phyloP scores from a whole-genome alignment of 2,113 vertebrate genomes.

The Fukomys damarensis region DNA sequence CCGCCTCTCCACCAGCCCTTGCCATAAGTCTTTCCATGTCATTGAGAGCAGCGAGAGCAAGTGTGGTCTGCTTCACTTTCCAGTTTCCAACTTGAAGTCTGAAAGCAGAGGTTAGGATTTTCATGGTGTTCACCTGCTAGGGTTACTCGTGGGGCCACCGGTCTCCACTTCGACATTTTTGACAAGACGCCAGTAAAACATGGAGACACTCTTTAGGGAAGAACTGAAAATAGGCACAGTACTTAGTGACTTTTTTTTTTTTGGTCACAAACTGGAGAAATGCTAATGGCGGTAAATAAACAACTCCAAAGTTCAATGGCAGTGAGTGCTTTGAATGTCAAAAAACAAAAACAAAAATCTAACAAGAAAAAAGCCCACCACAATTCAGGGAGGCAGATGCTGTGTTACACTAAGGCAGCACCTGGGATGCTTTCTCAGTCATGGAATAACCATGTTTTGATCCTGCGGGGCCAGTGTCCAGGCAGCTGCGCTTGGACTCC shows the following conservation, averaged over 20 bases:
- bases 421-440: background rate
- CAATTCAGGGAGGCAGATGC: background rate
- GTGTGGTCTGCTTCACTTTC: background rate
- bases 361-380: background rate
- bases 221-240: background rate
- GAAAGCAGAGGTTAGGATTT: background rate
- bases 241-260: background rate
- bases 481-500: background rate
- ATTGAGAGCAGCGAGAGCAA: background rate
- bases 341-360: background rate
- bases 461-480: no score
- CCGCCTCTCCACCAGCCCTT: background rate
- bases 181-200: conserved; percentile 19
- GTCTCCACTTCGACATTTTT: background rate
- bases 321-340: background rate
- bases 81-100: background rate
- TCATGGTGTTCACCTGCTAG: background rate
- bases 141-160: background rate
- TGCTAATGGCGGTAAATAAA: conserved; percentile 42
- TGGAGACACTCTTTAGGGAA: background rate
- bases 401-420: background rate
- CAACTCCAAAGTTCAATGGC: conserved; percentile 30
- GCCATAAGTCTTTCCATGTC: background rate
- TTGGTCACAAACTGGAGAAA: conserved; percentile 38
- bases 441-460: background rate